Evolutionary conservation across 1,140 invertebrate species (phyloP).

Genomic region (Patella vulgata): DNA sequence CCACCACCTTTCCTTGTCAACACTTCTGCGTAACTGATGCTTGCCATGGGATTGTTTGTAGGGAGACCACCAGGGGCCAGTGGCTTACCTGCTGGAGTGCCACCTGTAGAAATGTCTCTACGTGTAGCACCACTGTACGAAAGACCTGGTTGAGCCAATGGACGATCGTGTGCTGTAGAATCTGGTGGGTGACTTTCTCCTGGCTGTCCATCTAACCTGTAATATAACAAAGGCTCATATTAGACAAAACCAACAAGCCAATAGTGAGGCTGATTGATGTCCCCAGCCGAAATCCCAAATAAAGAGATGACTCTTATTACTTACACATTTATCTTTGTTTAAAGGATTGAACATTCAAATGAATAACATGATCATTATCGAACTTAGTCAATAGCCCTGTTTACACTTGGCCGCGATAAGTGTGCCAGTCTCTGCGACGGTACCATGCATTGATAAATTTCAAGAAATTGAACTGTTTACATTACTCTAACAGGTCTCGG

Average conservation of each 20-base stretch:
- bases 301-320: no score
- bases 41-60: background rate
- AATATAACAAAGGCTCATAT: conserved; percentile 12
- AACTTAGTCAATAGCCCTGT: no score
- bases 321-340: no score
- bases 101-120: conserved; percentile 19
- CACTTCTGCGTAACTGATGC: conserved; percentile 54
- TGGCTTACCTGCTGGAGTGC: conserved; percentile 26
- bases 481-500: no score
- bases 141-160: conserved; percentile 41
- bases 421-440: no score
- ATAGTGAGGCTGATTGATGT: conserved; percentile 13
- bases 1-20: conserved; percentile 45
- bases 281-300: background rate
- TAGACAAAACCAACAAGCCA: no score
- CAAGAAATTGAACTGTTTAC: no score
- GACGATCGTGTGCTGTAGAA: conserved; percentile 39
- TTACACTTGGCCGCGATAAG: no score
- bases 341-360: no score
- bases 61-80: conserved; percentile 16
- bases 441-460: no score
- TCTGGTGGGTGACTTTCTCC: conserved; percentile 35
- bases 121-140: conserved; percentile 38
- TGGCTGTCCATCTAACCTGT: conserved; percentile 55
- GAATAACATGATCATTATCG: no score